Evolutionary conservation across 64 coral and sea anemone species (phyloP).

Genomic region (Montipora capricornis): DNA sequence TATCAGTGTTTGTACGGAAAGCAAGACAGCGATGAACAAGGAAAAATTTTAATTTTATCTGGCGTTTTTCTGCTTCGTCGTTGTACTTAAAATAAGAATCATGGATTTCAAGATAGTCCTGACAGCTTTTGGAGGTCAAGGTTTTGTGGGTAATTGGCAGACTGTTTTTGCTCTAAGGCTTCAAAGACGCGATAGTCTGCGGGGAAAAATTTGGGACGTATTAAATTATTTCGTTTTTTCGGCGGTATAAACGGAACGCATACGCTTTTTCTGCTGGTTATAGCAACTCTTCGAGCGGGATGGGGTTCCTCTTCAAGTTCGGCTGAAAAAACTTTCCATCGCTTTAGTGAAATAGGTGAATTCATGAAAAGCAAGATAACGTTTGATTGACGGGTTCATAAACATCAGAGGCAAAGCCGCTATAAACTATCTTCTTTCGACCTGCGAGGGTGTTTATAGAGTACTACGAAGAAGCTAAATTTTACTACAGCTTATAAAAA

Average conservation of each 20-base stretch:
- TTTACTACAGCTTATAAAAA: background rate
- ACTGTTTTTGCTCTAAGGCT: background rate
- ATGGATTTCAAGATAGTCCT: background rate
- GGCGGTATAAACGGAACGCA: background rate
- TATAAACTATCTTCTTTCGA: background rate
- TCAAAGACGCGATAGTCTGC: background rate
- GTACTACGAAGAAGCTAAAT: background rate
- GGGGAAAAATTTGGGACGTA: too few relatives aligned
- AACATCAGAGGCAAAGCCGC: conserved; percentile 19
- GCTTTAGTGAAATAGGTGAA: background rate
- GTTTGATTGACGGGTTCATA: background rate
- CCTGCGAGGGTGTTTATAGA: background rate
- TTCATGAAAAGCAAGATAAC: conserved; percentile 16
- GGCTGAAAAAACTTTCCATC: background rate
- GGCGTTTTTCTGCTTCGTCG: background rate
- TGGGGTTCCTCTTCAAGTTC: background rate
- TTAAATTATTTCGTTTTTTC: background rate
- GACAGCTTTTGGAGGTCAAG: background rate
- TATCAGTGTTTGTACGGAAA: background rate
- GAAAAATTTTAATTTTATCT: background rate
- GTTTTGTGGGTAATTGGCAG: background rate
- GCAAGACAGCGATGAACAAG: background rate
- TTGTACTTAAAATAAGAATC: background rate
- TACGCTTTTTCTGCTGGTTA: background rate
- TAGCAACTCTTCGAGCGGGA: background rate